A percentile compares a stretch with the other conserved stretches of the same genome.
Evolutionary conservation across 2,113 vertebrate species (phyloP).

Genomic region (Saguinus midas): DNA sequence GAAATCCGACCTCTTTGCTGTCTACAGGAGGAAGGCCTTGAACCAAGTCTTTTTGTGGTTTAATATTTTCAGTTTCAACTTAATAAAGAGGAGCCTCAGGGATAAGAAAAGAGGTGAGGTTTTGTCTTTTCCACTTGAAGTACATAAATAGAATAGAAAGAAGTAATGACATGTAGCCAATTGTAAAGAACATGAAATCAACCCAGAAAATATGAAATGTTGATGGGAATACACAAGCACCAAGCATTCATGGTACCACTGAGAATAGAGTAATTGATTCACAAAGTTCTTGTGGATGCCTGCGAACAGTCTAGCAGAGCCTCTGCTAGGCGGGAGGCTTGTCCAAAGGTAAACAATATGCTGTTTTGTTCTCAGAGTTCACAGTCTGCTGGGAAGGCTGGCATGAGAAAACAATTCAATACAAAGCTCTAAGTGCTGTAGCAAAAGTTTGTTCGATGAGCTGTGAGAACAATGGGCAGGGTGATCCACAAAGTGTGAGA

Average conservation of each 20-base stretch:
- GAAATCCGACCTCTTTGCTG: slow-evolving; percentile 38
- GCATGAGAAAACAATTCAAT: not conserved
- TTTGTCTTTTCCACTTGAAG: slow-evolving; percentile 49
- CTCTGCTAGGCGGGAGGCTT: not conserved
- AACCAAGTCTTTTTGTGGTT: slow-evolving; percentile 8
- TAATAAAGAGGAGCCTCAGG: slow-evolving; percentile 58
- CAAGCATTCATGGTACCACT: not conserved
- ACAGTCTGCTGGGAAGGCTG: not conserved
- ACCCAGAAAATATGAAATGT: not conserved
- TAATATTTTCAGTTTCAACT: slow-evolving; percentile 52
- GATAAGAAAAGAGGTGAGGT: slow-evolving; percentile 63
- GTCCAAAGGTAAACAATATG: not conserved
- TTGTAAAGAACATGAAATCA: not conserved
- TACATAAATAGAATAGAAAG: slow-evolving; percentile 47
- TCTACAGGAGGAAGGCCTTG: not conserved
- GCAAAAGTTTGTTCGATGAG: not conserved
- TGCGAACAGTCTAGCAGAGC: not conserved
- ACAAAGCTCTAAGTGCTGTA: not conserved
- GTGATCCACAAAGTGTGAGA: not conserved
- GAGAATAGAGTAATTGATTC: not conserved
- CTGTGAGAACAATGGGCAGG: no score
- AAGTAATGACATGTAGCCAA: not conserved
- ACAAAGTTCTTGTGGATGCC: not conserved
- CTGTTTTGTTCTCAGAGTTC: not conserved
- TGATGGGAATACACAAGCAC: not conserved